Evolutionary conservation across 2,888 invertebrate genomes (phyloP).

Genomic region (Ochropleura plecta): DNA sequence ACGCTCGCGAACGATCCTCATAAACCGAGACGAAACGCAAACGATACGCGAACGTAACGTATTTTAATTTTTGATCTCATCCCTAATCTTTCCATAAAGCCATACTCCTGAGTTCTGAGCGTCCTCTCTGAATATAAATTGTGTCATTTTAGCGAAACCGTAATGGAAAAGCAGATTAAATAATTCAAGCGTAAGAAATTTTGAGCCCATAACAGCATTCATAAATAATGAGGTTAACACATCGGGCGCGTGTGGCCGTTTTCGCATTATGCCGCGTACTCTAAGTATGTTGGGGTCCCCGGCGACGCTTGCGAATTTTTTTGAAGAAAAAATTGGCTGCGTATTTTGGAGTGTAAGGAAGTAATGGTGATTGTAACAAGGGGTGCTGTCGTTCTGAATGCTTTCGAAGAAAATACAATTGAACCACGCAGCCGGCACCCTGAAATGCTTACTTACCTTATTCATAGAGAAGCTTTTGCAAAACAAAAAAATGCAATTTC

Average conservation of each 20-base stretch:
- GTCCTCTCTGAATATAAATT: constrained; percentile 87
- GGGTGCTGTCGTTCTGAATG: neutral
- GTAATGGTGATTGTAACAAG: constrained; percentile 37
- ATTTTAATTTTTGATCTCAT: constrained; percentile 84
- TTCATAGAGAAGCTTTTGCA: neutral
- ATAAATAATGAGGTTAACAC: constrained; percentile 88
- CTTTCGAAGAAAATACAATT: constrained; percentile 2
- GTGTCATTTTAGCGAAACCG: constrained; percentile 87
- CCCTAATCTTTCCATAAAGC: constrained; percentile 86
- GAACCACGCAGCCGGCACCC: neutral
- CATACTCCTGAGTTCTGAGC: constrained; percentile 79
- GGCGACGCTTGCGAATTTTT: constrained; percentile 35
- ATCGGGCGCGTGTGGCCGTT: constrained; percentile 72
- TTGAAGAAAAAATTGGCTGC: constrained; percentile 17
- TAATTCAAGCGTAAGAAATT: constrained; percentile 89
- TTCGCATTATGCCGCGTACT: constrained; percentile 67
- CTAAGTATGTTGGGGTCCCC: constrained; percentile 39
- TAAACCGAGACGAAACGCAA: constrained; percentile 54
- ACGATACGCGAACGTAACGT: constrained; percentile 60
- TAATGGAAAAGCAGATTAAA: constrained; percentile 90
- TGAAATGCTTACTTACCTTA: too few relatives aligned
- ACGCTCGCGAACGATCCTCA: constrained; percentile 44
- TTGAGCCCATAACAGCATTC: constrained; percentile 87
- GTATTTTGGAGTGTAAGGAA: constrained; percentile 4
- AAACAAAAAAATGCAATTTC: neutral